Evolutionary conservation across 2,797 vertebrate genomes (phyloP).

Genomic region (Fistularia commersonii): DNA sequence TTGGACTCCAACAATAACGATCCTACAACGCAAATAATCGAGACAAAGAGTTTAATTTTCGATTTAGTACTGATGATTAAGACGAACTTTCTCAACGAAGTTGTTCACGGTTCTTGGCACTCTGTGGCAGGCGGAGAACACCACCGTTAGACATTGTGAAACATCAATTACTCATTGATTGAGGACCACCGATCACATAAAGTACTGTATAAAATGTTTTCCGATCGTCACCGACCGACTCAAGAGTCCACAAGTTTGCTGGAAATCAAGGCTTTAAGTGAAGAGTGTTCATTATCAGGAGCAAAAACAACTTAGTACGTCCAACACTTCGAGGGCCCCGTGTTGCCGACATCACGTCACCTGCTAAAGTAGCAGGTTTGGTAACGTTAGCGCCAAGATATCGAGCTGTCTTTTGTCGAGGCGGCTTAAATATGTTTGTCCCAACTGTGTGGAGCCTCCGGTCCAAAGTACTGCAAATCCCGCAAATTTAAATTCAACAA

Average conservation of each 20-base stretch:
- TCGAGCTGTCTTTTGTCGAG: background rate
- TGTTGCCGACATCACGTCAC: slow-evolving; percentile 35
- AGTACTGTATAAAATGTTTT: no score
- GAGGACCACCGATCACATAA: background rate
- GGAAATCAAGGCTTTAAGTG: background rate
- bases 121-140: no score
- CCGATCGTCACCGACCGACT: no score
- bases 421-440: fast-evolving
- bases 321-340: slow-evolving; percentile 40
- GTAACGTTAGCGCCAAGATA: slow-evolving; percentile 5
- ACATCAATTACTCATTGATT: background rate
- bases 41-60: background rate
- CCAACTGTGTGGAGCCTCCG: fast-evolving
- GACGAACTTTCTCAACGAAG: background rate
- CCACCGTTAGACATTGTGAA: background rate
- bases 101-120: no score
- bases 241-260: no score
- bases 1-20: slow-evolving; percentile 96
- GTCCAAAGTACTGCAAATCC: no score
- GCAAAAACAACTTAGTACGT: slow-evolving; percentile 29
- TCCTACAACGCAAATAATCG: slow-evolving; percentile 75
- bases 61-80: background rate
- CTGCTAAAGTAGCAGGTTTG: slow-evolving; percentile 12
- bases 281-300: background rate
- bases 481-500: background rate